A percentile compares a stretch with the other conserved stretches of the same genome.
Evolutionary conservation across 1,140 invertebrate species (phyloP).

Genomic region (Araneus ventricosus): DNA sequence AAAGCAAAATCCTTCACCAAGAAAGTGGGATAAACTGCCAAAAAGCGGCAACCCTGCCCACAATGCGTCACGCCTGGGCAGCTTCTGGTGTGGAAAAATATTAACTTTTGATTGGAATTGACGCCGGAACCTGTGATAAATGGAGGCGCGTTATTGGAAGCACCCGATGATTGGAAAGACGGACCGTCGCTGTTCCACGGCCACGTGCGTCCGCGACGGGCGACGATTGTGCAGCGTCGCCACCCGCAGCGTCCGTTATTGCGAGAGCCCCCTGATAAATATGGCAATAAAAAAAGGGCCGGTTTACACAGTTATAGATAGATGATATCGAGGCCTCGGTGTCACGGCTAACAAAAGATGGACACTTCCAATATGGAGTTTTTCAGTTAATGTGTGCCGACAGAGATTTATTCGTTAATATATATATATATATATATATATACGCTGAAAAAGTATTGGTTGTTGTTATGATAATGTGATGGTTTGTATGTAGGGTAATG

Average conservation of each 20-base stretch:
- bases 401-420: constrained; percentile 26
- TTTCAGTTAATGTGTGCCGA: neutral
- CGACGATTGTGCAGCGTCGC: constrained; percentile 16
- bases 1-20: neutral
- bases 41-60: neutral
- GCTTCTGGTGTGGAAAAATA: constrained; percentile 62
- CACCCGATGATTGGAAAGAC: constrained; percentile 66
- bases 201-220: constrained; percentile 38
- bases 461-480: too few species aligned
- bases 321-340: constrained; percentile 12
- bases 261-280: constrained; percentile 63
- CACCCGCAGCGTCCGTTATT: constrained; percentile 70
- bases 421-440: too few species aligned
- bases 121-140: constrained; percentile 71
- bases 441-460: too few species aligned
- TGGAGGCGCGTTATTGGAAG: constrained; percentile 71
- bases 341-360: constrained; percentile 33
- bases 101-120: constrained; percentile 76
- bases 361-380: constrained; percentile 53
- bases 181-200: constrained; percentile 14
- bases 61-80: constrained; percentile 36
- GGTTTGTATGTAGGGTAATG: too few species aligned
- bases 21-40: neutral
- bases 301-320: constrained; percentile 33
- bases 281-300: constrained; percentile 65